phyloP scores from a whole-genome alignment of 2,888 invertebrate genomes.

The Esperia sulphurella region DNA sequence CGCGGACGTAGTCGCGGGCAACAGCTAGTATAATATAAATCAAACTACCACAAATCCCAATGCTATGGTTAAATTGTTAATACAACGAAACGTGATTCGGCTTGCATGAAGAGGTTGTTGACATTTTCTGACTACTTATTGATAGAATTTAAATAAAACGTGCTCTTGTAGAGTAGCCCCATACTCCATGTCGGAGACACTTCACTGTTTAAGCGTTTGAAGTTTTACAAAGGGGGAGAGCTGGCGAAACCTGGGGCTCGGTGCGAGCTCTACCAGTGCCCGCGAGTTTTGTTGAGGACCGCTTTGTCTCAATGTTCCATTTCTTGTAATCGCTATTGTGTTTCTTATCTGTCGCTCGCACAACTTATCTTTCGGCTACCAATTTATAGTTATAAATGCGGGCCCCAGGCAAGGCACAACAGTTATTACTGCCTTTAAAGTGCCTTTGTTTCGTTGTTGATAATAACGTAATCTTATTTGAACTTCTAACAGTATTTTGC shows the following conservation, averaged over 20 bases:
- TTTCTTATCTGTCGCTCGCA: conserved; percentile 39
- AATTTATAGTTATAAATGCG: conserved; percentile 56
- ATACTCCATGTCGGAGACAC: conserved; percentile 28
- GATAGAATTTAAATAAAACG: not conserved
- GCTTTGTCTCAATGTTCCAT: conserved; percentile 46
- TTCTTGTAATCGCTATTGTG: conserved; percentile 51
- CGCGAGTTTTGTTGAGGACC: conserved; percentile 4
- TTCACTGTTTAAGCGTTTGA: conserved; percentile 46
- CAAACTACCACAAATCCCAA: too few relatives aligned
- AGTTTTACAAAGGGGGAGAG: conserved; percentile 44
- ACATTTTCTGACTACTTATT: too few relatives aligned
- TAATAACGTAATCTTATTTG: conserved; percentile 21
- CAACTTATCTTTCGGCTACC: conserved; percentile 39
- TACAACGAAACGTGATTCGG: too few relatives aligned
- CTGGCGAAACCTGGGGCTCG: conserved; percentile 12
- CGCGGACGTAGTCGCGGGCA: too few relatives aligned
- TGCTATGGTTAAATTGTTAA: too few relatives aligned
- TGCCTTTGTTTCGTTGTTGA: conserved; percentile 43
- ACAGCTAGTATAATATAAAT: too few relatives aligned
- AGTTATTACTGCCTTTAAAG: conserved; percentile 43
- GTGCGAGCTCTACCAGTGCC: too few relatives aligned
- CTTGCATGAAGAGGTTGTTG: too few relatives aligned
- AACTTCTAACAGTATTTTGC: too few relatives aligned
- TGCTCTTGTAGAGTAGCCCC: not conserved
- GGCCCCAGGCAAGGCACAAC: conserved; percentile 35